Percentiles rank a stretch among this genome's conserved stretches.
Conservation (phyloP, 2,888 invertebrate species). For the Zaprionus lineosus region DNA sequence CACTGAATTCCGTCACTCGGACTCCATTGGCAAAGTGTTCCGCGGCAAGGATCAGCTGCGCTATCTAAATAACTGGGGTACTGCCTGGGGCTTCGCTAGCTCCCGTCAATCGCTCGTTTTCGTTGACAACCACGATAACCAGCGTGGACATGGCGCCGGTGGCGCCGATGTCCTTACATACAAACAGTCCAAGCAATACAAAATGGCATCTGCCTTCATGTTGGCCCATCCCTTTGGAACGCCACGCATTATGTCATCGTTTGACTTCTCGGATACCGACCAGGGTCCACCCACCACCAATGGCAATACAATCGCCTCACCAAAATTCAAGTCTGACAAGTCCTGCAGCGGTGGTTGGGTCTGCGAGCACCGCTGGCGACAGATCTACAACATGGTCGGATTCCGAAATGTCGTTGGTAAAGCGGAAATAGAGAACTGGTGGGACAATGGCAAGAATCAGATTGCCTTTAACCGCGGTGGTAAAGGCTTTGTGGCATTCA, state of each 20-base stretch:
- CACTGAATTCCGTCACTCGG: slow-evolving; percentile 87
- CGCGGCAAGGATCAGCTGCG: slow-evolving; percentile 86
- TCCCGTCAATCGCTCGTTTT: slow-evolving; percentile 88
- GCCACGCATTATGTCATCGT: slow-evolving; percentile 94
- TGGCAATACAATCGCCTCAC: slow-evolving; percentile 86
- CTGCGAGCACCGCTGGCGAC: slow-evolving; percentile 93
- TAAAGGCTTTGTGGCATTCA: slow-evolving; percentile 90
- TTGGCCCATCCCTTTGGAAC: slow-evolving; percentile 92
- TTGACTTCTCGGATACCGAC: slow-evolving; percentile 86
- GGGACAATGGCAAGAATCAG: slow-evolving; percentile 91
- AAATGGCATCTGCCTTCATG: slow-evolving; percentile 93
- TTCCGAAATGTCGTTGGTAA: slow-evolving; percentile 88
- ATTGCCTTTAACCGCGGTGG: slow-evolving; percentile 92
- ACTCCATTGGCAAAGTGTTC: slow-evolving; percentile 84
- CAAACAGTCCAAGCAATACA: slow-evolving; percentile 87
- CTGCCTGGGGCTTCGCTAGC: slow-evolving; percentile 87
- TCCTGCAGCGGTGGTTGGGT: slow-evolving; percentile 88
- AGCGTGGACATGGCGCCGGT: slow-evolving; percentile 88
- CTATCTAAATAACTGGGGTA: slow-evolving; percentile 87
- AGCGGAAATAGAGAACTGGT: slow-evolving; percentile 87
- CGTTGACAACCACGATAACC: slow-evolving; percentile 96
- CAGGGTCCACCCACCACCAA: slow-evolving; percentile 87
- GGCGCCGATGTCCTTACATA: slow-evolving; percentile 87
- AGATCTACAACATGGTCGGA: slow-evolving; percentile 90
- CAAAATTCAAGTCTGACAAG: slow-evolving; percentile 86